Base-by-base conservation (phyloP, 2,113 vertebrate species). In the Tauraco erythrolophus region DNA sequence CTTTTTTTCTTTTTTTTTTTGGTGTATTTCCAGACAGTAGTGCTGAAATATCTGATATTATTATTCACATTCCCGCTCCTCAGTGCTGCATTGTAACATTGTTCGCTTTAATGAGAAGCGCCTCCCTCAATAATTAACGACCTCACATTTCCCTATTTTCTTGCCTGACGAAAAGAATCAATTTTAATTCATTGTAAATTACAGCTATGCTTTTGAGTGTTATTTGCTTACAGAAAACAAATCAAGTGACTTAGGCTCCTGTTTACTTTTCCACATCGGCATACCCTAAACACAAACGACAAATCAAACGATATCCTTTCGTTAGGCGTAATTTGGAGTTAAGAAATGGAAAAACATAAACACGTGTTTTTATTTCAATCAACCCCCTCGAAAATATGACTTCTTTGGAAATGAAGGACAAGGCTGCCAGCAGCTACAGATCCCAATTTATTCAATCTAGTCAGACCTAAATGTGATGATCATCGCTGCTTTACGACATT, bases 161-260 rank as follows among this genome's bases (percentile, higher is more conserved):
- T 98, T 98, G 97, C 97, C 96, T 98, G 98, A 98, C 98, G 98
- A 98, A 98, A 98, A 98, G 98, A 98, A 99, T 98, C 98, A 98
- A 98, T 99, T 98, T 98, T 99, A 98, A 98, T 99, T 98, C 98
- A 78, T 96, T 94, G 97, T 96, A 98, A 98, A 98, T 98, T 98
- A 98, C 98, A 98, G 97, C 97, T 97, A 97, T 97, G 97, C 97
- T 98, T 98, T 98, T 96, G 98, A 97, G 97, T 97, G 98, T 98
- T 98, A 98, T 98, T 98, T 98, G 98, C 97, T 98, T 98, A 96
- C 92, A 94, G 97, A 97, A 97, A 98, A 97, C 96, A 98, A 97
- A 98, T 96, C 96, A 96, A 96, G 97, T 93, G 92, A 94, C 94
- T 97, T 97, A 89, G 95, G 86, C 75, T 97, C 88, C 91, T 94